These are phyloP conservation scores for Acanthopagrus latus DNA, from an alignment of 2,797 vertebrate genomes.

Conservation along the genomic window DNA sequence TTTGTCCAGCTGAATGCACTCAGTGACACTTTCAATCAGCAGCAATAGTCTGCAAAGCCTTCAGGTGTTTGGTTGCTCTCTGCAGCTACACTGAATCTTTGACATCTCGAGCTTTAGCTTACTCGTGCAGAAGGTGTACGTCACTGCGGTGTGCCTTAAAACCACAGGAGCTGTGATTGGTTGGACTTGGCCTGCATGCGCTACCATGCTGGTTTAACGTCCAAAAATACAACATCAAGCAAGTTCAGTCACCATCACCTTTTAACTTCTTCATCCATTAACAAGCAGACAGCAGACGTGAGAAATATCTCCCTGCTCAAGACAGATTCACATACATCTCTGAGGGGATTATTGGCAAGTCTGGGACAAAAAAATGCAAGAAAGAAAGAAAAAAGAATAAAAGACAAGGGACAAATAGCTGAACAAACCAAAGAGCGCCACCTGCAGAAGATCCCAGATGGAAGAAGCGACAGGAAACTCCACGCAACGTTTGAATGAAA, in stretches of 20 bases:
- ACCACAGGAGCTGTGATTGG: neutral
- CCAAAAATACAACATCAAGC: neutral
- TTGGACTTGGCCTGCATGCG: neutral
- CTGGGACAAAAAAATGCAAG: neutral
- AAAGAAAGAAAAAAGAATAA: neutral
- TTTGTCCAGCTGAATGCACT: neutral
- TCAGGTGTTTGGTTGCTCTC: neutral
- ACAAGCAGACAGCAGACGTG: neutral
- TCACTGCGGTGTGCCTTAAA: neutral
- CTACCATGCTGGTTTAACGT: too few relatives aligned
- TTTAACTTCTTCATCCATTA: neutral
- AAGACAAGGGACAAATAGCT: neutral
- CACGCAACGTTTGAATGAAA: neutral
- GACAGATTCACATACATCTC: neutral
- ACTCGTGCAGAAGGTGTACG: neutral
- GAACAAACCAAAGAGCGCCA: constrained; percentile 12
- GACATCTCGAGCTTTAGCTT: neutral
- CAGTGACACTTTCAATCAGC: neutral
- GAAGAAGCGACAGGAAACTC: neutral
- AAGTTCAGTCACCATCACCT: neutral
- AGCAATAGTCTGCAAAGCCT: neutral
- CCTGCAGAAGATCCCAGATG: constrained; percentile 14
- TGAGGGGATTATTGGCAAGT: neutral
- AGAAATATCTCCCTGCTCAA: neutral
- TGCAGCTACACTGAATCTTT: neutral